These are phyloP conservation scores for Pammene aurita DNA, from an alignment of 2,888 invertebrate genomes.

Conservation along the genomic window DNA sequence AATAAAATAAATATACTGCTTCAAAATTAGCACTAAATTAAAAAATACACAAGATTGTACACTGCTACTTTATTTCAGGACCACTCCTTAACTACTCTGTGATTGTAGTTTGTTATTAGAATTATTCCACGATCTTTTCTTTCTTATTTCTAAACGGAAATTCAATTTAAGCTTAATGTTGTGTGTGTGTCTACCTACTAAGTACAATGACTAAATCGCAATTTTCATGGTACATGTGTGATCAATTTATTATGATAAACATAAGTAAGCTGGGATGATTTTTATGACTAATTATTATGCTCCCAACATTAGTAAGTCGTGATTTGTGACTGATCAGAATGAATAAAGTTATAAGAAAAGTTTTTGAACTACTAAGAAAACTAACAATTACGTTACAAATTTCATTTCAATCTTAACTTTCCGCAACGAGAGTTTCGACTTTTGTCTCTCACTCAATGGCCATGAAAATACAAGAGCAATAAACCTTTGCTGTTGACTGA, in stretches of 20 bases:
- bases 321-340: slow-evolving; percentile 13
- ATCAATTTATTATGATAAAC: neutral
- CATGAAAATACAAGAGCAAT: no score
- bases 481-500: neutral
- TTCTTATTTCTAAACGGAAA: neutral
- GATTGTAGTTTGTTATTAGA: neutral
- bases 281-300: neutral
- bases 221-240: neutral
- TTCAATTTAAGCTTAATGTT: no score
- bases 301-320: slow-evolving; percentile 32
- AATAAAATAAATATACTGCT: no score
- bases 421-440: neutral
- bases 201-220: neutral
- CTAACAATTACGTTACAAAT: no score
- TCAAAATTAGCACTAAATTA: no score
- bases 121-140: neutral
- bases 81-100: slow-evolving; percentile 4
- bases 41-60: no score
- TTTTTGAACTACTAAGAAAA: neutral
- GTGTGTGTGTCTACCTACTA: no score
- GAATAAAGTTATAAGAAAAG: slow-evolving; percentile 14
- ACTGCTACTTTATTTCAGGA: no score
- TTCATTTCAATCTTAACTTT: neutral
- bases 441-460: no score
- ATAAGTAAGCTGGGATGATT: slow-evolving; percentile 5